A percentile compares a stretch with the other conserved stretches of the same genome.
These are phyloP conservation scores for Philopedon plagiatum DNA, from an alignment of 2,888 invertebrate genomes.

Conservation along the genomic window DNA sequence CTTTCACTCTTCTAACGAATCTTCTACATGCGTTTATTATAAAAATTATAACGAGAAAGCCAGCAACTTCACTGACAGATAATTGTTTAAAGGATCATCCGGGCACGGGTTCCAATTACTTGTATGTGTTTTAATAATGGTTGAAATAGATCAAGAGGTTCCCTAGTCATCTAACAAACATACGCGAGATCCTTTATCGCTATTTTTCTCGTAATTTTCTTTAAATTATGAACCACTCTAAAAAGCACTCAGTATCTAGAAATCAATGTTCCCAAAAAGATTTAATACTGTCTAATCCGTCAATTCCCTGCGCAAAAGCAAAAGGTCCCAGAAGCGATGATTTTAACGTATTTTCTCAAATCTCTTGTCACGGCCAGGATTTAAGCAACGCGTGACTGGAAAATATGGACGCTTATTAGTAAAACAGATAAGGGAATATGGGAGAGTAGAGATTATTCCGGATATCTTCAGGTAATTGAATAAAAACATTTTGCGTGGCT, in stretches of 20 bases:
- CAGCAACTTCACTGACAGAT: no score
- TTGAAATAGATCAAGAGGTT: no score
- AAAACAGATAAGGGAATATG: conserved; percentile 44
- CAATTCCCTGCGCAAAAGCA: conserved; percentile 35
- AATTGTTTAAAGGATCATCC: no score
- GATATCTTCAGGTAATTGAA: conserved; percentile 45
- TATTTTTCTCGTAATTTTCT: no score
- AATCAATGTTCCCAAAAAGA: conserved; percentile 21
- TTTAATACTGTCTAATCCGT: conserved; percentile 31
- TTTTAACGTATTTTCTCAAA: conserved; percentile 42
- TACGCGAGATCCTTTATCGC: no score
- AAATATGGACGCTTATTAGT: conserved; percentile 44
- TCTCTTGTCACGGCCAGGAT: conserved; percentile 34
- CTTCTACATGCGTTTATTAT: no score
- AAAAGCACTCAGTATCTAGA: neutral
- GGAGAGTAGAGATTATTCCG: conserved; percentile 33
- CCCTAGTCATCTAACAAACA: no score
- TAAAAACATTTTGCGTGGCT: conserved; percentile 34
- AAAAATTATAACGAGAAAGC: no score
- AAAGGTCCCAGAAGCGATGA: conserved; percentile 22
- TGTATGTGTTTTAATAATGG: no score
- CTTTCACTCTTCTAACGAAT: no score
- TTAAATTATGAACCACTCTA: no score
- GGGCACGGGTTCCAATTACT: no score
- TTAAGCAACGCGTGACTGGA: conserved; percentile 37